Conservation (phyloP, 2,113 vertebrate species). For the Lathamus discolor region DNA sequence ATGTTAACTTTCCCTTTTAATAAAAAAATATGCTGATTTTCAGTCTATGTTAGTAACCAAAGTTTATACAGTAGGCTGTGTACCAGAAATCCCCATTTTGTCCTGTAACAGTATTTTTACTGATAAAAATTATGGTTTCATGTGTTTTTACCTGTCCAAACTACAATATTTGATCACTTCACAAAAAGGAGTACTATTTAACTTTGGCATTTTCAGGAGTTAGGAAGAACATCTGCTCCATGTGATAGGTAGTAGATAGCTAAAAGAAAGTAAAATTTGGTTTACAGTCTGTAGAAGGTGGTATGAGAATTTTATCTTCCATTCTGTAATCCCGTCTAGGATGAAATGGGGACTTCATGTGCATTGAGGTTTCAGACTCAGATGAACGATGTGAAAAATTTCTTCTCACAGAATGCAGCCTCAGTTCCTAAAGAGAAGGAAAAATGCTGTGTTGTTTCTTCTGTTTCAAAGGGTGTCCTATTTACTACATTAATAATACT, state of each 20-base stretch:
- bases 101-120: slow-evolving; percentile 7
- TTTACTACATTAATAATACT: background rate
- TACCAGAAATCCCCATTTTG: slow-evolving; percentile 9
- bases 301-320: slow-evolving; percentile 52
- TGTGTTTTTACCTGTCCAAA: background rate
- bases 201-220: background rate
- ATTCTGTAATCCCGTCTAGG: slow-evolving; percentile 55
- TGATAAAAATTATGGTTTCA: slow-evolving; percentile 51
- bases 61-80: background rate
- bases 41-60: background rate
- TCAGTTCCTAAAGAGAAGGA: slow-evolving; percentile 65
- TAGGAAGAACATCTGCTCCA: background rate
- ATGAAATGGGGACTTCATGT: slow-evolving; percentile 41
- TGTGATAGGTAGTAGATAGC: background rate
- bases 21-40: background rate
- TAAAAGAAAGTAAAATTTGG: background rate
- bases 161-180: background rate
- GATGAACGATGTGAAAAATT: slow-evolving; percentile 44
- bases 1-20: background rate
- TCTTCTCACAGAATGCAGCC: slow-evolving; percentile 69
- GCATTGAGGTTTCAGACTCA: slow-evolving; percentile 53
- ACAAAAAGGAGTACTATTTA: slow-evolving; percentile 30
- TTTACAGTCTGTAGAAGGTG: slow-evolving; percentile 63
- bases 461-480: background rate
- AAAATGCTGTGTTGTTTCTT: slow-evolving; percentile 42